These are phyloP conservation scores for Tyrannus savana DNA, from an alignment of 2,113 vertebrate species.

Conservation along the genomic window DNA sequence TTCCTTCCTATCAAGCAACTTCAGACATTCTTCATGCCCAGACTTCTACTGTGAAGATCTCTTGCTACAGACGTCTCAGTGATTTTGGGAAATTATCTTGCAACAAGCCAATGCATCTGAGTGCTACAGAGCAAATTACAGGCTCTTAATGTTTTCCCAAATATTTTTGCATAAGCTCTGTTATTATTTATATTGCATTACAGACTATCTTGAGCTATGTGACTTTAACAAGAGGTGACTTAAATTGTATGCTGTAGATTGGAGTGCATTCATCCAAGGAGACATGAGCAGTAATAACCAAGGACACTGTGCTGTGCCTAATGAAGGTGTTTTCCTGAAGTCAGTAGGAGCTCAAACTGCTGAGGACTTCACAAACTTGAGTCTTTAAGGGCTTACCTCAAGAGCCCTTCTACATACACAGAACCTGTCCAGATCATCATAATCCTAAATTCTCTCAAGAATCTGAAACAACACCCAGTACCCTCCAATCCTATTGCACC, in stretches of 20 bases:
- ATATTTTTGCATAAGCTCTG: constrained; percentile 6
- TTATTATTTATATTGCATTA: constrained; percentile 54
- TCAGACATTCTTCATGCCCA: background rate
- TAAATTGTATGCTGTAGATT: background rate
- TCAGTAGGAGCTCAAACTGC: background rate
- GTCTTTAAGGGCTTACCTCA: background rate
- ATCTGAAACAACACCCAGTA: background rate
- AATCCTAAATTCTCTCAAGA: background rate
- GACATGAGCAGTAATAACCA: accelerated
- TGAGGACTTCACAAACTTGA: background rate
- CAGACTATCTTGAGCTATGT: constrained; percentile 20
- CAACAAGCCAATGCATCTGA: background rate
- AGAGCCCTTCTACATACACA: background rate
- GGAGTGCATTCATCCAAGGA: background rate
- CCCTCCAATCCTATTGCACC: background rate
- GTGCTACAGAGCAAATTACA: constrained; percentile 40
- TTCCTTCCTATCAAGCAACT: background rate
- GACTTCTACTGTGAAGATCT: background rate
- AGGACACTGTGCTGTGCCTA: background rate
- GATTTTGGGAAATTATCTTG: background rate
- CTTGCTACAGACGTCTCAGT: background rate
- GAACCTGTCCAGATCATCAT: background rate
- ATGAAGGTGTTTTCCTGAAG: background rate
- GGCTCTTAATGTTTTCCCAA: constrained; percentile 17
- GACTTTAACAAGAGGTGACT: constrained; percentile 1